phyloP scores from a whole-genome alignment of 2,113 vertebrate species.

The Scytalopus superciliaris region DNA sequence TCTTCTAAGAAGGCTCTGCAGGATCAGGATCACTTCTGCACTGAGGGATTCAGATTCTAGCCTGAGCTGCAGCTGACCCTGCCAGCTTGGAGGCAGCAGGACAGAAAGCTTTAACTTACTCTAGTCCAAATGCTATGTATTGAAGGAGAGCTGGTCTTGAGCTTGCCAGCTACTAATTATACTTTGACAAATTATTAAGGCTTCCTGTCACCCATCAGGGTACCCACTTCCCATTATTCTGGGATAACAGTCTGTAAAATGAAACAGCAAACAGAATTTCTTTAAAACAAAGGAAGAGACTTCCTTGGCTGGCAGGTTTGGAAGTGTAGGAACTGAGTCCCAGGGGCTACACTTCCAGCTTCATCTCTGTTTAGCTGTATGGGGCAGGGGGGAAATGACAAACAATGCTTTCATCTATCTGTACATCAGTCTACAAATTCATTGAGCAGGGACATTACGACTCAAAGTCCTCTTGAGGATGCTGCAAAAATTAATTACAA shows the following conservation, averaged over 20 bases:
- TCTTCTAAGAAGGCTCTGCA: not conserved
- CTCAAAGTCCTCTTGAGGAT: not conserved
- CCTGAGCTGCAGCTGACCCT: not conserved
- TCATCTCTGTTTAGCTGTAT: not conserved
- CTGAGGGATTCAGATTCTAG: not conserved
- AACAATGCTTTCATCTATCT: not conserved
- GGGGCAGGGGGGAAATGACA: not conserved
- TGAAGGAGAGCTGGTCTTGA: not conserved
- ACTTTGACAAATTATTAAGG: slow-evolving; percentile 38
- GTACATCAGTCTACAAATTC: not conserved
- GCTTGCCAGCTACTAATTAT: slow-evolving; percentile 42
- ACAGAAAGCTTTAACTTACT: slow-evolving; percentile 30
- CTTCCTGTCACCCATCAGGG: not conserved
- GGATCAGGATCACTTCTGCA: not conserved
- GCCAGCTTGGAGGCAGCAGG: not conserved
- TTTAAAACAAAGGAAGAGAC: slow-evolving; percentile 17
- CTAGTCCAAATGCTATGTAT: not conserved
- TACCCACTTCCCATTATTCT: slow-evolving; percentile 33
- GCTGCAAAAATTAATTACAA: not conserved
- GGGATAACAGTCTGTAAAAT: slow-evolving; percentile 40
- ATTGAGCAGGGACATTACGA: not conserved
- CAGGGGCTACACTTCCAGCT: not conserved
- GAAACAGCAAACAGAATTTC: slow-evolving; percentile 10
- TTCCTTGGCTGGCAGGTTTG: slow-evolving; percentile 6
- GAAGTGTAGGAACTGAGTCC: not conserved